Percentiles rank a stretch among this genome's conserved stretches.
phyloP scores from a whole-genome alignment of 2,888 invertebrate genomes.

The Plemyria rubiginata region DNA sequence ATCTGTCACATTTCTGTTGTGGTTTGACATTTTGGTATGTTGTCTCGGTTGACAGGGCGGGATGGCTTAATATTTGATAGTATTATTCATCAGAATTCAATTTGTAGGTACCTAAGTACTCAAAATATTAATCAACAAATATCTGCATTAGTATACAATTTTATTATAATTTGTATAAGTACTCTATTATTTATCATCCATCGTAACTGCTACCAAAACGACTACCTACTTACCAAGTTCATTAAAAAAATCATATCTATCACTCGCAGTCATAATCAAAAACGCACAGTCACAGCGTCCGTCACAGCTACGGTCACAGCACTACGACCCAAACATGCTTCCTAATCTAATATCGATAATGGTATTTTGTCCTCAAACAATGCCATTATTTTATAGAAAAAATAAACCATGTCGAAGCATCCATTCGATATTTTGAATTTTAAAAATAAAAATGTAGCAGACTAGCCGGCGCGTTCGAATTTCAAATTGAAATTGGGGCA shows the following conservation, averaged over 20 bases:
- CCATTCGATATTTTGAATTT: constrained; percentile 66
- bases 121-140: no score
- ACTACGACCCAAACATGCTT: constrained; percentile 58
- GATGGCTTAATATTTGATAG: constrained; percentile 70
- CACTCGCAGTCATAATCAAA: constrained; percentile 34
- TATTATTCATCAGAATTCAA: constrained; percentile 64
- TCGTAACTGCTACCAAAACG: not conserved
- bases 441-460: constrained; percentile 66
- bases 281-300: constrained; percentile 67
- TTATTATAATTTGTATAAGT: no score
- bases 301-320: no score
- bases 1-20: constrained; percentile 78
- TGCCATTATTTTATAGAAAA: constrained; percentile 76
- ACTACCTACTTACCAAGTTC: not conserved
- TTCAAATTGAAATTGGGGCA: constrained; percentile 68
- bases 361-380: constrained; percentile 81
- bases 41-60: constrained; percentile 55
- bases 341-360: constrained; percentile 64
- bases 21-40: constrained; percentile 77
- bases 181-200: no score
- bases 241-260: not conserved
- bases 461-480: constrained; percentile 68
- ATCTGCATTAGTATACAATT: no score
- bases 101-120: no score
- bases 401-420: constrained; percentile 53